phyloP scores from a whole-genome alignment of 2,113 vertebrate species.

The Pterophyllum scalare region DNA sequence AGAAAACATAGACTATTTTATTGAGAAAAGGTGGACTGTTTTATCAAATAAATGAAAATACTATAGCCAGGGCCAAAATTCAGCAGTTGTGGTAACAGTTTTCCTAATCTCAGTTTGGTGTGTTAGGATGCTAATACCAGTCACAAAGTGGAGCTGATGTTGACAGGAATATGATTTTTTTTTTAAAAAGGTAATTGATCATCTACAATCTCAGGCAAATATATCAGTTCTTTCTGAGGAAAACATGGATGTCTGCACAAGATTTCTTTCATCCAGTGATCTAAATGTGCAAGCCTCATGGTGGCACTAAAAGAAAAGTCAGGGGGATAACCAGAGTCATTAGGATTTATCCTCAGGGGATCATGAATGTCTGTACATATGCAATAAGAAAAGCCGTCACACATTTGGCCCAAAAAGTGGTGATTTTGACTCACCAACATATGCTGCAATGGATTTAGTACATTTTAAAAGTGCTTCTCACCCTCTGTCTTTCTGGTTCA shows the following conservation, averaged over 20 bases:
- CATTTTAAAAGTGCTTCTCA: conserved; percentile 47
- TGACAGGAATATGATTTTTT: neutral
- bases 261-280: neutral
- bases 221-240: neutral
- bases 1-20: neutral
- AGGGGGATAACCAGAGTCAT: neutral
- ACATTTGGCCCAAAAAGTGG: neutral
- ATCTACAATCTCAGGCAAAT: neutral
- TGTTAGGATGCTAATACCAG: neutral
- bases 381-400: neutral
- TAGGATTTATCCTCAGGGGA: neutral
- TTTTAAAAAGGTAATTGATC: neutral
- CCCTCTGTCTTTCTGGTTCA: conserved; percentile 63
- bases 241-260: neutral
- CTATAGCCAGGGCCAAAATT: neutral
- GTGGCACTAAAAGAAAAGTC: neutral
- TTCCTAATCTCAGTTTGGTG: neutral
- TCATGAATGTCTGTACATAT: neutral
- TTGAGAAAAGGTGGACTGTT: neutral
- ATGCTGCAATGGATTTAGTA: neutral
- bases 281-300: neutral
- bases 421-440: neutral
- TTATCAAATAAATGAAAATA: neutral
- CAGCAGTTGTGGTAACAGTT: neutral
- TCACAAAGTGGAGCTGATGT: neutral